Percentiles rank a stretch among this genome's conserved stretches.
These are phyloP conservation scores for Stichopus chloronotus DNA, from an alignment of 35 echinoderm and acorn worm genomes.

Conservation along the genomic window DNA sequence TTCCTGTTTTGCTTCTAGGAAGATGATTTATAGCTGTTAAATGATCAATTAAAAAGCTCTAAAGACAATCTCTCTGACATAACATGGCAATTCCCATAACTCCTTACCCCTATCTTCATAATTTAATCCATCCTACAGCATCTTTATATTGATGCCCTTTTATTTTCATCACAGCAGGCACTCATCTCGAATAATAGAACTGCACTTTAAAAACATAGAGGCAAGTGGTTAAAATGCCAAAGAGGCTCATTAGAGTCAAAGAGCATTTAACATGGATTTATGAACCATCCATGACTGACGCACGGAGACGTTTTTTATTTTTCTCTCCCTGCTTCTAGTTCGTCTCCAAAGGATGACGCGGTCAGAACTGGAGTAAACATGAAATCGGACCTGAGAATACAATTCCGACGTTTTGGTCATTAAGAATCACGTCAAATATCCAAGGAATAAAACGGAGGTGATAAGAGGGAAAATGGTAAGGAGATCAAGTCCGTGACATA, in stretches of 20 bases:
- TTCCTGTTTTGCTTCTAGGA: not conserved
- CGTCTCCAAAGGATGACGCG: not conserved
- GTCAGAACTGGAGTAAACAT: not conserved
- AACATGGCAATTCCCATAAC: not conserved
- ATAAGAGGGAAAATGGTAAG: not conserved
- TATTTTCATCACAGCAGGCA: not conserved
- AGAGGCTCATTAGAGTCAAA: not conserved
- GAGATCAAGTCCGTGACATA: not conserved
- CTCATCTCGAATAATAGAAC: constrained; percentile 3
- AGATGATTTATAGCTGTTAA: no score
- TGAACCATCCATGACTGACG: not conserved
- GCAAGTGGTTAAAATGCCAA: not conserved
- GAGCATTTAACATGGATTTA: not conserved
- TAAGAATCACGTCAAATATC: not conserved
- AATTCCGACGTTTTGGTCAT: not conserved
- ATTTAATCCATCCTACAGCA: not conserved
- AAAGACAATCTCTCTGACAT: not conserved
- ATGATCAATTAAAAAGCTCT: no score
- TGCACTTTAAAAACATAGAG: not conserved
- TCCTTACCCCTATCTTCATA: not conserved
- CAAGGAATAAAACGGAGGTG: not conserved
- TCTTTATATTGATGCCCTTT: not conserved
- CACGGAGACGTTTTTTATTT: not conserved
- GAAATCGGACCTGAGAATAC: constrained; percentile 18
- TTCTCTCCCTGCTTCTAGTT: not conserved